Conservation (phyloP, 2,113 vertebrate species). For the Epinephelus lanceolatus region DNA sequence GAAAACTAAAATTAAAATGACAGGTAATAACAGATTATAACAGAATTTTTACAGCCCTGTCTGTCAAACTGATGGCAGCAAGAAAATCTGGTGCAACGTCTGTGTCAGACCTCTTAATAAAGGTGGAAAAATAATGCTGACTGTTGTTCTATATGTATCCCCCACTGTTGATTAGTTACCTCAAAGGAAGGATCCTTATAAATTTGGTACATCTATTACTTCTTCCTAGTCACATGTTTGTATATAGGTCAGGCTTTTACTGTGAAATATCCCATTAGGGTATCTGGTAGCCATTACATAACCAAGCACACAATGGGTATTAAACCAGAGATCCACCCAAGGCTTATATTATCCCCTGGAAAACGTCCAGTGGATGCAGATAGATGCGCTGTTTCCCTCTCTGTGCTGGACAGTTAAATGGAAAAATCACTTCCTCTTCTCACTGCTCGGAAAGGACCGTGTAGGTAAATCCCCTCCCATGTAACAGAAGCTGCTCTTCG, state of each 20-base stretch:
- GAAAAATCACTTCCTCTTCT: constrained; percentile 33
- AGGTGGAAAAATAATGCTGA: neutral
- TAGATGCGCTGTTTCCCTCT: neutral
- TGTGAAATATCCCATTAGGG: constrained; percentile 1
- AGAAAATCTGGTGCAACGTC: no score
- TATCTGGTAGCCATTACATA: constrained; percentile 37
- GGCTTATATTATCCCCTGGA: constrained; percentile 5
- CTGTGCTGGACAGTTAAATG: constrained; percentile 13
- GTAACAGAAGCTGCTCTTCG: neutral
- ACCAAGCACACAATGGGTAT: constrained; percentile 39
- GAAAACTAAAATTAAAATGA: no score
- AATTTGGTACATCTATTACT: neutral
- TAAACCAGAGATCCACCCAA: constrained; percentile 19
- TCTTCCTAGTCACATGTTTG: constrained; percentile 8
- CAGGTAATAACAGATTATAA: no score
- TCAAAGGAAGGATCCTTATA: neutral
- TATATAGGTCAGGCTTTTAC: constrained; percentile 27
- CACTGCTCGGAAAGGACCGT: neutral
- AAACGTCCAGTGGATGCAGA: neutral
- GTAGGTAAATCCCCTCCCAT: neutral
- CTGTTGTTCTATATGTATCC: neutral
- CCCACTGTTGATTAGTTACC: neutral
- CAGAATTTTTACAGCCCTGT: no score
- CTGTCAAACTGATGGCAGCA: no score
- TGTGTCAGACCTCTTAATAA: neutral